phyloP scores from a whole-genome alignment of 2,797 vertebrate genomes.

The Bradypodion pumilum region DNA sequence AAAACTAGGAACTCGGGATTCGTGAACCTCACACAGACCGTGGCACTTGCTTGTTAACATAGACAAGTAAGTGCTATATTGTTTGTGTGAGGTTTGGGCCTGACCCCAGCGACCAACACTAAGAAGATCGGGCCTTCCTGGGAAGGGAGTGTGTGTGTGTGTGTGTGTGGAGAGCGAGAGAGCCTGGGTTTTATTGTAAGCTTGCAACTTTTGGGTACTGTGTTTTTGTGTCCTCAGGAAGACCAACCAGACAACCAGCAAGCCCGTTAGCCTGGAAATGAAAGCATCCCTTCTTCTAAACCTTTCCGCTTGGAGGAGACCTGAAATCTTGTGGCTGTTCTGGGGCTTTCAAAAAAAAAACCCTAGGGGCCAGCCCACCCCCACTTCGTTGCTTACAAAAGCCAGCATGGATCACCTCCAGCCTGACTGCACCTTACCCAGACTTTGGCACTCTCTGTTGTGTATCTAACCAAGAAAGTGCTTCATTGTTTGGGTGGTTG shows the following conservation, averaged over 20 bases:
- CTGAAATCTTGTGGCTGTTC: too few relatives aligned
- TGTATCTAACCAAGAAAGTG: conserved; percentile 13
- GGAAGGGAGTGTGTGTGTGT: neutral
- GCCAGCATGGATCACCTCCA: neutral
- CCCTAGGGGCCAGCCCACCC: too few relatives aligned
- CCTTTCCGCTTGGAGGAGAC: neutral
- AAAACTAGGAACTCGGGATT: neutral
- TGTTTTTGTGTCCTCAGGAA: too few relatives aligned
- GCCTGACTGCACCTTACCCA: conserved; percentile 18
- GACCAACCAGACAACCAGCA: too few relatives aligned
- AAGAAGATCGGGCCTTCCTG: neutral
- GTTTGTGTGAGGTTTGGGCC: conserved; percentile 29
- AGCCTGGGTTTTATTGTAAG: neutral
- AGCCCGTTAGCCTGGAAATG: too few relatives aligned
- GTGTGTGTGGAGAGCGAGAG: too few relatives aligned
- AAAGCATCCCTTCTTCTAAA: neutral
- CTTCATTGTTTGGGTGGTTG: conserved; percentile 39
- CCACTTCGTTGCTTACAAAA: too few relatives aligned
- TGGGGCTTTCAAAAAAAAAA: too few relatives aligned
- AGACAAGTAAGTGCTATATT: conserved; percentile 47
- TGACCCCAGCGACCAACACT: neutral
- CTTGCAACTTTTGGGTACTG: too few relatives aligned
- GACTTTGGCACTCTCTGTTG: conserved; percentile 24
- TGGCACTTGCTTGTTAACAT: conserved; percentile 34
- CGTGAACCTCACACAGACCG: conserved; percentile 24